Evolutionary conservation across 2,797 vertebrate species (phyloP).

Genomic region (Somateria mollissima): DNA sequence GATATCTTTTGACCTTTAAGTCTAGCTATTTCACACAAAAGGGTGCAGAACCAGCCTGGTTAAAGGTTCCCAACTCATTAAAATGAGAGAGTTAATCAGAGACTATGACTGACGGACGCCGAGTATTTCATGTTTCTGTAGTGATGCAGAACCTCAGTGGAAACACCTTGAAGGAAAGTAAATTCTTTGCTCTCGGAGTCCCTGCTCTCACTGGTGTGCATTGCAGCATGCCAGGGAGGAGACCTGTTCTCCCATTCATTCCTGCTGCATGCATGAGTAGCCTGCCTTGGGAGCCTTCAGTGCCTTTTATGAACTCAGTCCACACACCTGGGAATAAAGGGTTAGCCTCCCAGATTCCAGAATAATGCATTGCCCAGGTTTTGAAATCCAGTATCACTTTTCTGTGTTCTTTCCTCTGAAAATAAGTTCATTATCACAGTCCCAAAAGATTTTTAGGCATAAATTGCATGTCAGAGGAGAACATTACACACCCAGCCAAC

Average conservation of each 20-base stretch:
- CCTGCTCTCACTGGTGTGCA: background rate
- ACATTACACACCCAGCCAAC: background rate
- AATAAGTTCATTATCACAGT: background rate
- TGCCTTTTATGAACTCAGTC: background rate
- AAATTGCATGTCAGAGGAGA: background rate
- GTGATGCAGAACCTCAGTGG: background rate
- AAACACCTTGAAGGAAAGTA: background rate
- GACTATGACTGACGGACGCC: rapidly evolving
- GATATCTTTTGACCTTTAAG: background rate
- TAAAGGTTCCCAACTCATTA: background rate
- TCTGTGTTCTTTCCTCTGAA: background rate
- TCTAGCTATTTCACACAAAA: background rate
- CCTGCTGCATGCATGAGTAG: background rate
- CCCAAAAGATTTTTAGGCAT: background rate
- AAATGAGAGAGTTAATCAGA: background rate
- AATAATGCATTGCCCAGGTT: background rate
- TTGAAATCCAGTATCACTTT: background rate
- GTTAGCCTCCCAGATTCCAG: background rate
- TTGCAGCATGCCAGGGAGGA: background rate
- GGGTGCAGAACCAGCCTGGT: background rate
- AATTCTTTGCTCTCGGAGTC: background rate
- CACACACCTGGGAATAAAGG: background rate
- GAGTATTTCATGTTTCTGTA: background rate
- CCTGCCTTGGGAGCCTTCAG: background rate
- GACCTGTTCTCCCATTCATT: background rate